These are phyloP conservation scores for Meteorus colon DNA, from an alignment of 2,888 invertebrate genomes.

Conservation along the genomic window DNA sequence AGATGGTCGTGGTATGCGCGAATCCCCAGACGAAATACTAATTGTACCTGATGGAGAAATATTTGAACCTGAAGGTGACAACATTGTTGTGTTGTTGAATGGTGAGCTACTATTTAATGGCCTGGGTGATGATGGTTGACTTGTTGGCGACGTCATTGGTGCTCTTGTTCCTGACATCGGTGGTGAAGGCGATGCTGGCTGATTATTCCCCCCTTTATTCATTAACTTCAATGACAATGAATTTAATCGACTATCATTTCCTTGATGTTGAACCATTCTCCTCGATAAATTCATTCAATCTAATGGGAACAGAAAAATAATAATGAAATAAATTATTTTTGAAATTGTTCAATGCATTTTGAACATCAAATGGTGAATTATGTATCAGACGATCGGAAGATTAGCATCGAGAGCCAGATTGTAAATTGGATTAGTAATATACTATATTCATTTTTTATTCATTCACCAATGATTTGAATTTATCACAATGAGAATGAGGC, in stretches of 20 bases:
- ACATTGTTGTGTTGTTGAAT: conserved; percentile 21
- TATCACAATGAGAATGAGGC: background rate
- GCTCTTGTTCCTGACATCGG: conserved; percentile 41
- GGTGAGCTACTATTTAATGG: conserved; percentile 38
- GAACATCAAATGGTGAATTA: background rate
- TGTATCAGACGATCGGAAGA: background rate
- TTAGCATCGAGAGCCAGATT: background rate
- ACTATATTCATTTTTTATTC: background rate
- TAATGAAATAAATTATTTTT: conserved; percentile 18
- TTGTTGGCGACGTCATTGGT: conserved; percentile 49
- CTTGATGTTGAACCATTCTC: conserved; percentile 62
- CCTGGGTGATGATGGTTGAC: conserved; percentile 40
- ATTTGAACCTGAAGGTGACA: background rate
- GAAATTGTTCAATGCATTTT: conserved; percentile 43
- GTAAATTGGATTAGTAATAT: background rate
- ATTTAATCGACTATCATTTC: conserved; percentile 58
- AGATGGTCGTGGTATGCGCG: conserved; percentile 74
- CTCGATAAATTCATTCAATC: conserved; percentile 51
- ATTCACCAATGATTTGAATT: background rate
- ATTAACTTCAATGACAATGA: conserved; percentile 43
- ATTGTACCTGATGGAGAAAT: background rate
- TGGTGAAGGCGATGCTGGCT: conserved; percentile 25
- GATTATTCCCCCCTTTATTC: conserved; percentile 17
- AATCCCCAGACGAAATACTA: conserved; percentile 65
- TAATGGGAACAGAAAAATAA: conserved; percentile 10